Evolutionary conservation across 2,113 vertebrate species (phyloP).

Genomic region (Thamnophis sirtalis): DNA sequence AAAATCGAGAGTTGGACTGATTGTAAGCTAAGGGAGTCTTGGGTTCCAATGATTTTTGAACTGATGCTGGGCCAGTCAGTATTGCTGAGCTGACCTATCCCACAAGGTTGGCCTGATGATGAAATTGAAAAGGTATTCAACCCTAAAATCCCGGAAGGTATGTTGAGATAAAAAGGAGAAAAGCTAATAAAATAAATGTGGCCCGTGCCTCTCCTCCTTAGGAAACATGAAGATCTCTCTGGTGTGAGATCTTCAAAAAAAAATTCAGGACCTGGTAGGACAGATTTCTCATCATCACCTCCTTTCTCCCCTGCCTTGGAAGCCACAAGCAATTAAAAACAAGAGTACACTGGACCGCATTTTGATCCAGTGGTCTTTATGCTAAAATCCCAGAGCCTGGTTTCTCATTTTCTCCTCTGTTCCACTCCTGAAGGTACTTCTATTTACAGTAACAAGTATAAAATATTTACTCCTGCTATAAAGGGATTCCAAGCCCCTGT

Average conservation of each 20-base stretch:
- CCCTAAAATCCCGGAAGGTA: background rate
- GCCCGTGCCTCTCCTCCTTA: background rate
- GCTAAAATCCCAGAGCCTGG: slow-evolving; percentile 1
- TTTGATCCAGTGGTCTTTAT: slow-evolving; percentile 3
- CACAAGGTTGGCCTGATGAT: background rate
- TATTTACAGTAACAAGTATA: slow-evolving; percentile 42
- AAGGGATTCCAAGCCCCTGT: slow-evolving; percentile 29
- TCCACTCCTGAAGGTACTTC: slow-evolving; percentile 29
- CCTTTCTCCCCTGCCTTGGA: background rate
- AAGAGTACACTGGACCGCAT: slow-evolving; percentile 6
- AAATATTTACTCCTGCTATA: slow-evolving; percentile 41
- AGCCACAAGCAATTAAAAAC: background rate
- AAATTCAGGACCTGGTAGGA: background rate
- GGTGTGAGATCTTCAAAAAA: background rate
- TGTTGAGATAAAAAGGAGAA: background rate
- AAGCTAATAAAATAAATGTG: background rate
- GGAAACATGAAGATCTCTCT: background rate
- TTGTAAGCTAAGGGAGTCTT: background rate
- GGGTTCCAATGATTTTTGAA: background rate
- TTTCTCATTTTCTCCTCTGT: slow-evolving; percentile 13
- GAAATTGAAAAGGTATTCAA: background rate
- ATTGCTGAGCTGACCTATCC: background rate
- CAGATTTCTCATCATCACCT: background rate
- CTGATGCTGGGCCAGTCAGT: background rate
- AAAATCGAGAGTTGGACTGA: background rate